Percentiles rank a stretch among this genome's conserved stretches.
Conservation (phyloP, 1,140 invertebrate species). For the Drosophila tropicalis region DNA sequence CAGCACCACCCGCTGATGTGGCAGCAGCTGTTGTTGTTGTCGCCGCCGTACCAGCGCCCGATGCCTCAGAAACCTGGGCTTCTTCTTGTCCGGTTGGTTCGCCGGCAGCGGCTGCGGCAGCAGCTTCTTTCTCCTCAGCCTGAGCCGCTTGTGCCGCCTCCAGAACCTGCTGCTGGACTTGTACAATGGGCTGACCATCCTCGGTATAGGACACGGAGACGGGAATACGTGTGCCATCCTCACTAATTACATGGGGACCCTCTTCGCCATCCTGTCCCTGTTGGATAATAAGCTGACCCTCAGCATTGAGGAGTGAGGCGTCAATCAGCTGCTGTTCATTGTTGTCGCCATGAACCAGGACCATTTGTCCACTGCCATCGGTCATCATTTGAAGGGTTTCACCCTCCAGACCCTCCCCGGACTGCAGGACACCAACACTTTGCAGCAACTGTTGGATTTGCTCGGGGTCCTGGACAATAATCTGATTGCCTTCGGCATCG, state of each 20-base stretch:
- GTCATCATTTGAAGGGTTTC: constrained; percentile 83
- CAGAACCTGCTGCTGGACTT: constrained; percentile 75
- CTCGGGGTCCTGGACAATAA: constrained; percentile 82
- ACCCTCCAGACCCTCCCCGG: constrained; percentile 78
- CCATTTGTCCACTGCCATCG: constrained; percentile 81
- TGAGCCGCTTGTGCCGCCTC: constrained; percentile 54
- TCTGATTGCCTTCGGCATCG: constrained; percentile 82
- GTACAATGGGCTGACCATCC: constrained; percentile 78
- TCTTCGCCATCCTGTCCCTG: constrained; percentile 80
- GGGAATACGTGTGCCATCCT: constrained; percentile 81
- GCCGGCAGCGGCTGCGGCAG: constrained; percentile 37
- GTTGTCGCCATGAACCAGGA: constrained; percentile 81
- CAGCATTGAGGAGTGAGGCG: constrained; percentile 78
- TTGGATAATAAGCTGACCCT: constrained; percentile 81
- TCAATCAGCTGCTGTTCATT: constrained; percentile 82
- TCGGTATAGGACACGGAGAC: constrained; percentile 81
- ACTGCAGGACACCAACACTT: constrained; percentile 80
- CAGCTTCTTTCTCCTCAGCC: constrained; percentile 53
- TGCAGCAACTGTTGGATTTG: constrained; percentile 82
- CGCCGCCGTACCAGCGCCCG: constrained; percentile 43
- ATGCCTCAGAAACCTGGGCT: constrained; percentile 57
- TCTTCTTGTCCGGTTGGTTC: constrained; percentile 21
- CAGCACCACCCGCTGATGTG: constrained; percentile 39
- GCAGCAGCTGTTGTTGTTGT: constrained; percentile 63
- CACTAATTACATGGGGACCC: constrained; percentile 79